Conservation (phyloP, 2,888 invertebrate species). For the Tetrapedia diversipes region DNA sequence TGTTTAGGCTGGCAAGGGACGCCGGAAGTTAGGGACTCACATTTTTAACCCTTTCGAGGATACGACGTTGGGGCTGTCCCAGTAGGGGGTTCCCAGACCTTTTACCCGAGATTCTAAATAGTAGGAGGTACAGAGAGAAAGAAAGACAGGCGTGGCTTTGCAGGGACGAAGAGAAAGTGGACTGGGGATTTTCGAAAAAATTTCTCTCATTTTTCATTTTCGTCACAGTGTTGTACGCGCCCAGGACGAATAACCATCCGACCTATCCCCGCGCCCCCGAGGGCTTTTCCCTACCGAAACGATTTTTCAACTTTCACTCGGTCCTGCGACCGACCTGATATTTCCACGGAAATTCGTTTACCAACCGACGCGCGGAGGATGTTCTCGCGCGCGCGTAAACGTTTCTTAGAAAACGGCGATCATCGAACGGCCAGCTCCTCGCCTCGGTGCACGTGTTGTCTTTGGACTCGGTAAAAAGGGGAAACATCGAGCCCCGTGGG, state of each 20-base stretch:
- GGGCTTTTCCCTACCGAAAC: conserved; percentile 3
- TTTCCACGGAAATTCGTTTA: not conserved
- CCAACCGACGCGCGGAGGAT: too few relatives aligned
- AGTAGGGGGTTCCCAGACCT: conserved; percentile 2
- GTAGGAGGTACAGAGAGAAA: too few relatives aligned
- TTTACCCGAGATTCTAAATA: not conserved
- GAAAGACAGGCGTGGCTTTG: conserved; percentile 38
- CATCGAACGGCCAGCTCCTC: not conserved
- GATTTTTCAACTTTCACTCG: conserved; percentile 43
- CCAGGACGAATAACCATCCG: not conserved
- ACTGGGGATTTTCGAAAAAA: conserved; percentile 63
- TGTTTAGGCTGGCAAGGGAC: not conserved
- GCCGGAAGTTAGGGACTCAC: conserved; percentile 22
- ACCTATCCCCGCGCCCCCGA: not conserved
- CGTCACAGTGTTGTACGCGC: conserved; percentile 68
- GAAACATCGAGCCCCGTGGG: not conserved
- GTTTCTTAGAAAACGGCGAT: not conserved
- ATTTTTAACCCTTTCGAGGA: conserved; percentile 47
- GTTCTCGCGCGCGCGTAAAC: too few relatives aligned
- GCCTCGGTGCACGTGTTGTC: conserved; percentile 24
- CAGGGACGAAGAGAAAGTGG: conserved; percentile 59
- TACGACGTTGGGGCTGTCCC: not conserved
- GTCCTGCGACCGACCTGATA: not conserved
- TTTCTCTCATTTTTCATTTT: conserved; percentile 78
- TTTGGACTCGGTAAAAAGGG: not conserved